Base-by-base conservation (phyloP, 2,113 vertebrate species). In the Ameiurus melas region DNA sequence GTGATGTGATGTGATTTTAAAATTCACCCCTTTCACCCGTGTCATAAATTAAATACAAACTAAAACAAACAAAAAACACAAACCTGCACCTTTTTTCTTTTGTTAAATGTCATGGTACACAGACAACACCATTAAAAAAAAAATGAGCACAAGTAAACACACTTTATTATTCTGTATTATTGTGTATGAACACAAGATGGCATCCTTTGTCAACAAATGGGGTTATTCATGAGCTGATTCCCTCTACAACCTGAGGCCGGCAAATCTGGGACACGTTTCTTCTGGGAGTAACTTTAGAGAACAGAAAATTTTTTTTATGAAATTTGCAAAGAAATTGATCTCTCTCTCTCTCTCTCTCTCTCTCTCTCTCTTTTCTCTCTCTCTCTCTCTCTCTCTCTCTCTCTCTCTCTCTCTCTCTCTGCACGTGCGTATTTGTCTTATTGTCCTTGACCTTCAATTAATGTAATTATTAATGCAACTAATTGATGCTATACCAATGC, bases 181-280 rank as follows among this genome's bases (percentile, higher is more conserved):
- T 25, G 6, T 3, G 1, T 47, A 14, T 90, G 58, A 87, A 88
- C 90, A 88, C 64, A 77, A 89, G 90, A 90, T 89, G 90, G 90
- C 81, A 77, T 27, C 6, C 78, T n/a, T 39, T 57, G 81, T 73
- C 89, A 68, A 86, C 78, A 70, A 71, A 88, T 75, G 30, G 39
- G 30, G 12, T 3, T 43, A 25, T 13, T 53, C 27, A 88, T 75
- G 30, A 39, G 30, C 12, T 3, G 55, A 30, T 13, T 53, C 27
- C 39, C 14, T 79, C n/a, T 55, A 80, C n/a, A 33, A 8, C 17
- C 6, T 80, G n/a, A 30, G 51, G 58, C 3, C 53, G 57, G 53
- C 27, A 58, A 80, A 80, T 80, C 51, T 80, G 78, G 51, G 51
- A 57, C 51, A 58, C 51, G 5, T 13, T n/a, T 53, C 75, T 51